Conservation (phyloP, 2,113 vertebrate genomes). For the Oncorhynchus mykiss region DNA sequence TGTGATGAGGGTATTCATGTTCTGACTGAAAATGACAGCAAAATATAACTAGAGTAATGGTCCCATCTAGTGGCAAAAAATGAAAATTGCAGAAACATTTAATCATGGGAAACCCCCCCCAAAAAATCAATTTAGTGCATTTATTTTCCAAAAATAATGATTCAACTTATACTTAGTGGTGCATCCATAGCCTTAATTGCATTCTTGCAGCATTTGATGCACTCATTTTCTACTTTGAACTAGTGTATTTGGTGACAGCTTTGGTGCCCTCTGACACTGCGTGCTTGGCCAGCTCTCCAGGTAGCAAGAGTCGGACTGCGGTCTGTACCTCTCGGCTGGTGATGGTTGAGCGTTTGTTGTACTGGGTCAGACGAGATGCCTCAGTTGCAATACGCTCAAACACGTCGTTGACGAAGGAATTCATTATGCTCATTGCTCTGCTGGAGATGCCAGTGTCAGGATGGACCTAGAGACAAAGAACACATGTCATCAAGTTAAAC, state of each 20-base stretch:
- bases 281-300: conserved; percentile 74
- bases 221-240: neutral
- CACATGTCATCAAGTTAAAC: neutral
- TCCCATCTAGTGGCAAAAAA: conserved; percentile 26
- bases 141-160: conserved; percentile 13
- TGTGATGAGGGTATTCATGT: too few relatives aligned
- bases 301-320: conserved; percentile 73
- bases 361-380: conserved; percentile 75
- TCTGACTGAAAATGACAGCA: neutral
- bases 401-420: conserved; percentile 78
- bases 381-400: conserved; percentile 77
- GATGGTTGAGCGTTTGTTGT: conserved; percentile 79
- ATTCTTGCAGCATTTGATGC: neutral
- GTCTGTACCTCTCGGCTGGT: conserved; percentile 78
- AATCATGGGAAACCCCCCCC: too few relatives aligned
- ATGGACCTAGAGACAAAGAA: conserved; percentile 62
- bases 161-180: neutral
- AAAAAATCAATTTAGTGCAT: neutral
- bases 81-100: neutral
- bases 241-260: conserved; percentile 21
- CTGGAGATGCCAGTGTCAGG: conserved; percentile 79
- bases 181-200: neutral
- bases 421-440: conserved; percentile 80
- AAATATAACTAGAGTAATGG: neutral
- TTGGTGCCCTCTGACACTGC: conserved; percentile 78